Percentiles rank a stretch among this genome's conserved stretches.
Conservation (phyloP, 2,888 invertebrate genomes). For the Stictocephala bisonia region DNA sequence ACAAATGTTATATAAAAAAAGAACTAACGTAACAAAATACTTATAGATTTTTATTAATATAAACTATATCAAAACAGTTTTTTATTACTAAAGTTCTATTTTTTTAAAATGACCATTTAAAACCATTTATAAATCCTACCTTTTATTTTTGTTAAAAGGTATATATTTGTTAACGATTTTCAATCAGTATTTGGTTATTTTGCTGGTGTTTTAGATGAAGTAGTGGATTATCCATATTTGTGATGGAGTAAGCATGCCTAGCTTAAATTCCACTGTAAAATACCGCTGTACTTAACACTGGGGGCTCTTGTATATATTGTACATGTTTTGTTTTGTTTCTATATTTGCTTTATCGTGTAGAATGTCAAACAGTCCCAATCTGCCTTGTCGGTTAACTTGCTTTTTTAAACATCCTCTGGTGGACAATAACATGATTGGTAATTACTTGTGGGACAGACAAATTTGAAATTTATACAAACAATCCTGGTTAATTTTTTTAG, state of each 20-base stretch:
- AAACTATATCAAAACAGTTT: too few species aligned
- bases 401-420: constrained; percentile 8
- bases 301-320: constrained; percentile 47
- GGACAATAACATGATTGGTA: background rate
- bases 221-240: constrained; percentile 20
- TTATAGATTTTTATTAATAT: too few species aligned
- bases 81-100: too few species aligned
- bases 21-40: too few species aligned
- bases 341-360: constrained; percentile 63
- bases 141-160: too few species aligned
- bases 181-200: too few species aligned
- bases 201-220: too few species aligned
- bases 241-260: constrained; percentile 28
- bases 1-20: too few species aligned
- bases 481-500: too few species aligned
- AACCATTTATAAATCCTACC: too few species aligned
- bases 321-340: constrained; percentile 16
- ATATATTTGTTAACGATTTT: too few species aligned
- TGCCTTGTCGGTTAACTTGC: constrained; percentile 65
- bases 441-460: constrained; percentile 34
- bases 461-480: background rate
- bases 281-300: constrained; percentile 31
- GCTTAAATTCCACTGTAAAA: constrained; percentile 34
- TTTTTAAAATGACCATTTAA: too few species aligned
- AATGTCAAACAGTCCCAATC: constrained; percentile 75